Percentiles rank a stretch among this genome's conserved stretches.
phyloP scores from a whole-genome alignment of 2,888 invertebrate genomes.

The Acrobasis suavella region DNA sequence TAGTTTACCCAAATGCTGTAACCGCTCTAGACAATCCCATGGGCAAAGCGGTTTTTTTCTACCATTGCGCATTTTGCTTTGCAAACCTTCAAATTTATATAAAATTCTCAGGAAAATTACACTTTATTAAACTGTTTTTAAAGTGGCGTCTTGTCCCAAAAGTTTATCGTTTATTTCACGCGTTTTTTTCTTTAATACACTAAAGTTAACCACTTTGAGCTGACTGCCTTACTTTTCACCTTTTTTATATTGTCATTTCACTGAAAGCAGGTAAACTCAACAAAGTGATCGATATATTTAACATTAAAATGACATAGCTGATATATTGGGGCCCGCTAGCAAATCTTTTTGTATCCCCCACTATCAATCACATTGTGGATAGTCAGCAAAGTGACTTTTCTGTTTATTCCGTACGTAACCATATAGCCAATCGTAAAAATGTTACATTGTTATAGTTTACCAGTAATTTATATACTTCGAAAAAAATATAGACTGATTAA shows the following conservation, averaged over 20 bases:
- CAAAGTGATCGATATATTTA: background rate
- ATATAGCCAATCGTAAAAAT: background rate
- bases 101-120: too few species aligned
- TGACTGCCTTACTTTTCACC: background rate
- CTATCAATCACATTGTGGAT: slow-evolving; percentile 14
- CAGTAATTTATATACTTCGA: too few species aligned
- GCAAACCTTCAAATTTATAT: too few species aligned
- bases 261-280: background rate
- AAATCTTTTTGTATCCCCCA: slow-evolving; percentile 7
- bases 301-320: slow-evolving; percentile 3
- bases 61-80: too few species aligned
- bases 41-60: too few species aligned
- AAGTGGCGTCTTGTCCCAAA: too few species aligned
- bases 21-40: too few species aligned
- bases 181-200: too few species aligned
- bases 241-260: background rate
- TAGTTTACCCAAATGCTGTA: too few species aligned
- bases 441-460: background rate
- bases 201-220: too few species aligned
- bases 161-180: too few species aligned
- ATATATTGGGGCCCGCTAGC: background rate
- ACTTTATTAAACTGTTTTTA: too few species aligned
- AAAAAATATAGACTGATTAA: background rate
- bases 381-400: slow-evolving; percentile 13
- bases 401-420: slow-evolving; percentile 5